These are phyloP conservation scores for Cassiopea xamachana DNA, from an alignment of 30 jellyfish, hydroid and myxozoan species.

Conservation along the genomic window DNA sequence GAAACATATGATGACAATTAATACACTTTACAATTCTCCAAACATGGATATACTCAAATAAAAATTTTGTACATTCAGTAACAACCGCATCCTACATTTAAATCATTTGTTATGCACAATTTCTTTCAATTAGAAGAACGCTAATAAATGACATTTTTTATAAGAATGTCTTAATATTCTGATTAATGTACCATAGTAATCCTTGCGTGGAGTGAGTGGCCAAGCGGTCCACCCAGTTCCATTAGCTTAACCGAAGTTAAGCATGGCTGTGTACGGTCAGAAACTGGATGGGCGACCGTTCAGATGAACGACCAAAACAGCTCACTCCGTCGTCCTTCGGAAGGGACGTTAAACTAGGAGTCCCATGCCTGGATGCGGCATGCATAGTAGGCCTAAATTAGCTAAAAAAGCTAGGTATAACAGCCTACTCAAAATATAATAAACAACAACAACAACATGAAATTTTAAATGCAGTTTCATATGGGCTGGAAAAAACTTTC, in stretches of 20 bases:
- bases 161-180: no score
- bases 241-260: neutral
- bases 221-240: neutral
- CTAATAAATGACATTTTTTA: no score
- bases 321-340: neutral
- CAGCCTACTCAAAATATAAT: neutral
- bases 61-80: no score
- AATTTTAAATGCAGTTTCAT: neutral
- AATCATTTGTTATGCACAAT: no score
- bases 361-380: neutral
- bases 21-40: no score
- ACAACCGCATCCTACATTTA: no score
- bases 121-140: no score
- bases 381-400: neutral
- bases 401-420: neutral
- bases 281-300: neutral
- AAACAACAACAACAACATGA: neutral
- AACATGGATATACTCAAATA: no score
- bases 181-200: no score
- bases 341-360: neutral
- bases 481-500: neutral
- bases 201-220: neutral
- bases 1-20: no score
- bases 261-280: neutral
- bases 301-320: neutral